Conservation (phyloP, 2,888 invertebrate species). For the Harpalus rufipes region DNA sequence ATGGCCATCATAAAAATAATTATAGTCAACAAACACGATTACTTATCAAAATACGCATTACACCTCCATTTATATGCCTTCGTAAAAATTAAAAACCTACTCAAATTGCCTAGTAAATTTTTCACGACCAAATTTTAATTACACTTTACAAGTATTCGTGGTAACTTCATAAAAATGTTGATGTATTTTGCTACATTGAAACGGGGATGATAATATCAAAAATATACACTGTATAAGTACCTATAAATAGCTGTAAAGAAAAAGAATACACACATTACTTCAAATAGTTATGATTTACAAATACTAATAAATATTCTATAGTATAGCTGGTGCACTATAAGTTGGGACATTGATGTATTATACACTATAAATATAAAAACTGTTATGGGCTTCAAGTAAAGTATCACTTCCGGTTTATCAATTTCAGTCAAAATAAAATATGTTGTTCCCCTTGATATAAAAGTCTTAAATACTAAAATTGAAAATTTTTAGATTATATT, state of each 20-base stretch:
- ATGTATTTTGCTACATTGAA: constrained; percentile 11
- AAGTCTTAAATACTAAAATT: too few relatives aligned
- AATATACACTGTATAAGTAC: background rate
- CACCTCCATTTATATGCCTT: constrained; percentile 29
- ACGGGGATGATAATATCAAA: constrained; percentile 17
- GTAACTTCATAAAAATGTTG: constrained; percentile 27
- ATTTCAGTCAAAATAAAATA: too few relatives aligned
- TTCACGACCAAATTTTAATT: constrained; percentile 45
- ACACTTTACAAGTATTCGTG: constrained; percentile 20
- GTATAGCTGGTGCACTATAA: too few relatives aligned
- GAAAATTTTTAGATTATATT: too few relatives aligned
- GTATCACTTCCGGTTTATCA: too few relatives aligned
- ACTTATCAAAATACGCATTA: constrained; percentile 64
- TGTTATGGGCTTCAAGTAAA: too few relatives aligned
- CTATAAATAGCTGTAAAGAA: background rate
- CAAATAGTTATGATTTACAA: background rate
- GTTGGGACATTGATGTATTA: too few relatives aligned
- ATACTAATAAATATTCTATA: background rate
- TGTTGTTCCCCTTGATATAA: too few relatives aligned
- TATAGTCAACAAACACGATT: constrained; percentile 61
- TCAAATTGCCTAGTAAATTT: constrained; percentile 36
- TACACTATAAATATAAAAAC: too few relatives aligned
- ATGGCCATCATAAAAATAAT: constrained; percentile 58
- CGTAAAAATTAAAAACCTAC: constrained; percentile 25
- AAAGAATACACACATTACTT: background rate